These are phyloP conservation scores for Spilogale gracilis DNA, from an alignment of 2,113 vertebrate species.

Conservation along the genomic window DNA sequence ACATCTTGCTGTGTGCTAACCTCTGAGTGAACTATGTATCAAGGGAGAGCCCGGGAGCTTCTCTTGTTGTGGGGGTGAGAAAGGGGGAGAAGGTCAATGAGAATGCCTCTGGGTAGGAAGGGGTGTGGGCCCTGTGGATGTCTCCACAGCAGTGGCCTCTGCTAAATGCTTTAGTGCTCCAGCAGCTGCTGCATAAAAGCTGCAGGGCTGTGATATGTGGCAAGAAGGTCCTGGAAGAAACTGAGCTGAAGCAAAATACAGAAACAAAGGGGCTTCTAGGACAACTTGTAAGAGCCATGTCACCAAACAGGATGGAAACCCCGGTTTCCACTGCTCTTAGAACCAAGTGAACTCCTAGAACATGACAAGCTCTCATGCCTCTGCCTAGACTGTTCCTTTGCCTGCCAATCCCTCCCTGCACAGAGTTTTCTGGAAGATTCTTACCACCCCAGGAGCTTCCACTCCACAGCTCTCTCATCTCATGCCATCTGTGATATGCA, in stretches of 20 bases:
- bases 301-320: not conserved
- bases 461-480: not conserved
- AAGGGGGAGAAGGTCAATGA: not conserved
- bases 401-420: not conserved
- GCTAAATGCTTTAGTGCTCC: not conserved
- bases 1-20: not conserved
- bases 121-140: rapidly evolving
- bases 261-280: not conserved
- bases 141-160: not conserved
- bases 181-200: not conserved
- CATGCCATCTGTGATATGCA: not conserved
- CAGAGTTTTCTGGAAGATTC: not conserved
- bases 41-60: not conserved
- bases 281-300: not conserved
- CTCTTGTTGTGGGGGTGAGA: too few relatives aligned
- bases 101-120: not conserved
- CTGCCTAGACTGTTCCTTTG: not conserved
- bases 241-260: not conserved
- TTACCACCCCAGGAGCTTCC: not conserved
- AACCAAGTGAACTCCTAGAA: not conserved
- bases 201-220: not conserved
- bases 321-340: not conserved
- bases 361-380: not conserved
- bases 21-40: not conserved
- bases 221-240: not conserved